Conservation (phyloP, 2,113 vertebrate species). For the Marcusenius ussheri region DNA sequence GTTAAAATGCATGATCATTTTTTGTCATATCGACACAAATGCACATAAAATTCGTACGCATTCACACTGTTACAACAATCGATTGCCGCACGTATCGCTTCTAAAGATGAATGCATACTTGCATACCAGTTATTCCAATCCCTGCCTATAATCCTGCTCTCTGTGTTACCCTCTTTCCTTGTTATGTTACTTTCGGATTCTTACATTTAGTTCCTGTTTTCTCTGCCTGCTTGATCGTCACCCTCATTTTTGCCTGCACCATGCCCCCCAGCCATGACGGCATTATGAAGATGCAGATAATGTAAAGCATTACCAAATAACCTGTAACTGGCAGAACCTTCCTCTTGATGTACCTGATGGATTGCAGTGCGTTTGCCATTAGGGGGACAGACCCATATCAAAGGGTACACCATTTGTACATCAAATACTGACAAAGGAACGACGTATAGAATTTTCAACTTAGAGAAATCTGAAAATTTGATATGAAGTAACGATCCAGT, state of each 20-base stretch:
- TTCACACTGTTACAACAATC: too few species aligned
- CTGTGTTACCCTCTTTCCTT: too few species aligned
- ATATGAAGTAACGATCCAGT: not conserved
- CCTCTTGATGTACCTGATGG: not conserved
- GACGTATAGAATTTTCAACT: not conserved
- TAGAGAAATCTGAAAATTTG: not conserved
- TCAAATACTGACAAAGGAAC: not conserved
- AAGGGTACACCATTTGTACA: not conserved
- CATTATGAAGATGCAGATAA: not conserved
- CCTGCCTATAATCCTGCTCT: too few species aligned
- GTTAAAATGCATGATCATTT: too few species aligned
- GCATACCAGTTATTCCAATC: too few species aligned
- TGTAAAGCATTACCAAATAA: not conserved
- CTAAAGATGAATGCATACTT: too few species aligned
- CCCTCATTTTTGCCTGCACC: not conserved
- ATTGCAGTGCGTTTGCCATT: not conserved
- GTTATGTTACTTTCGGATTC: not conserved
- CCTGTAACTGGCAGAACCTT: not conserved
- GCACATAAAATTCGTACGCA: too few species aligned
- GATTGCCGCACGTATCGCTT: too few species aligned
- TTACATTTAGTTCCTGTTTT: not conserved
- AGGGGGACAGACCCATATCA: not conserved
- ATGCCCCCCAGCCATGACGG: not conserved
- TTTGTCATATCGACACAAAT: too few species aligned
- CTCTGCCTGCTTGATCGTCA: not conserved